Evolutionary conservation across 2,113 vertebrate species (phyloP).

Genomic region (Micromys minutus): DNA sequence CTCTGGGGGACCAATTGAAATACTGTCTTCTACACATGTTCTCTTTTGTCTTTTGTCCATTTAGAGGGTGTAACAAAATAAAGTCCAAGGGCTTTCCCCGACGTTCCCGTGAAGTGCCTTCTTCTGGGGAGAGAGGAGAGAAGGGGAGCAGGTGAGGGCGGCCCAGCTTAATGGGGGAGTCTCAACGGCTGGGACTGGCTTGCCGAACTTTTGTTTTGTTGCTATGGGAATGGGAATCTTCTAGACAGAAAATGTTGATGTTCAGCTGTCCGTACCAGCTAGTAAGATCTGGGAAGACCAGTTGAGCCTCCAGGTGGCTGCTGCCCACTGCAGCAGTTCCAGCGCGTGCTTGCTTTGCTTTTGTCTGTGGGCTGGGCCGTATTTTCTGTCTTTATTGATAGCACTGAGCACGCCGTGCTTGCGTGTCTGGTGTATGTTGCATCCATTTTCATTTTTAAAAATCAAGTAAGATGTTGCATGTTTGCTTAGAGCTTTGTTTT

Average conservation of each 20-base stretch:
- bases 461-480: slow-evolving; percentile 66
- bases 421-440: slow-evolving; percentile 43
- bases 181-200: slow-evolving; percentile 56
- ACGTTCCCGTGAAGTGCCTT: slow-evolving; percentile 79
- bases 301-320: not conserved
- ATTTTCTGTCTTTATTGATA: slow-evolving; percentile 11
- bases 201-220: slow-evolving; percentile 77
- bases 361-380: not conserved
- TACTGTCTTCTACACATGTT: slow-evolving; percentile 77
- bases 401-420: not conserved
- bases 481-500: slow-evolving; percentile 11
- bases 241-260: not conserved
- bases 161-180: slow-evolving; percentile 71
- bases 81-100: slow-evolving; percentile 82
- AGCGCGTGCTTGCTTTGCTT: slow-evolving; percentile 53
- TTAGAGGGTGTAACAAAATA: slow-evolving; percentile 81
- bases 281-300: not conserved
- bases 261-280: not conserved
- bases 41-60: slow-evolving; percentile 75
- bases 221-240: slow-evolving; percentile 52
- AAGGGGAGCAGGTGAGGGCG: slow-evolving; percentile 81
- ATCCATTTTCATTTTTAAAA: slow-evolving; percentile 64
- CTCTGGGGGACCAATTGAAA: slow-evolving; percentile 56
- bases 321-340: not conserved
- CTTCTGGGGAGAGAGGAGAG: slow-evolving; percentile 81